Evolutionary conservation across 64 coral and sea anemone species (phyloP), one percentile per base, ranked within the genome.

Genomic region (Pachyseris speciosa): DNA sequence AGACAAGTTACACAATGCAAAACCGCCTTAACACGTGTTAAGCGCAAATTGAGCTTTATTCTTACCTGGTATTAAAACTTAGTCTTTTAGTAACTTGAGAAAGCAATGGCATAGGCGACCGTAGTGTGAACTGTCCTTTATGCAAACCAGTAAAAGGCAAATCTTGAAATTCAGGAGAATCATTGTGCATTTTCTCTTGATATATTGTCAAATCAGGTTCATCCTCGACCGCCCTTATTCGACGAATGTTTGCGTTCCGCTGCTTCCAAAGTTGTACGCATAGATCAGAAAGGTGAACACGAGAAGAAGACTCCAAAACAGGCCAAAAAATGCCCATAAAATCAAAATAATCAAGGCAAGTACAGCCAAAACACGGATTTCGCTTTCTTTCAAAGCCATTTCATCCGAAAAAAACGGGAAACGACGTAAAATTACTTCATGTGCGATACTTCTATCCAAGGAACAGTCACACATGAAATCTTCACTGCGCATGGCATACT

Each of bases 371-470:
- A 63, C 53, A 3, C 48, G 53, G 37, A 81, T 20, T 81, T 81
- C 77, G 34, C 77, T 61, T n/a, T 34, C n/a, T 24, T 59, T 81
- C 53, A 81, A 81, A 37, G 53, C 77, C 77, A 81, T 81, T 59
- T 81, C 16, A 4, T 20, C 13, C 77, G 19, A 38, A 24, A 28
- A 28, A 81, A n/a, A 17, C n/a, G n/a, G 64, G 3, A 16, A 61
- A 5, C 6, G 27, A 24, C 8, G 13, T 13, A 67, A 57, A 20
- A 20, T 57, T 4, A 57, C 17, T 8, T 17, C 17, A 4, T 13
- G 52, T 57, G 12, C 64, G 64, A 15, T 32, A 17, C 19, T 39
- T 71, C 31, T 2, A 34, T 29, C 64, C 29, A 36, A 71, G 3
- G 9, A 63, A 81, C 33, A 58, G 75, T 61, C 52, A 25, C 9